Percentiles rank a stretch among this genome's conserved stretches.
These are phyloP conservation scores for Microhierax caerulescens DNA, from an alignment of 2,797 vertebrate genomes.

Conservation along the genomic window DNA sequence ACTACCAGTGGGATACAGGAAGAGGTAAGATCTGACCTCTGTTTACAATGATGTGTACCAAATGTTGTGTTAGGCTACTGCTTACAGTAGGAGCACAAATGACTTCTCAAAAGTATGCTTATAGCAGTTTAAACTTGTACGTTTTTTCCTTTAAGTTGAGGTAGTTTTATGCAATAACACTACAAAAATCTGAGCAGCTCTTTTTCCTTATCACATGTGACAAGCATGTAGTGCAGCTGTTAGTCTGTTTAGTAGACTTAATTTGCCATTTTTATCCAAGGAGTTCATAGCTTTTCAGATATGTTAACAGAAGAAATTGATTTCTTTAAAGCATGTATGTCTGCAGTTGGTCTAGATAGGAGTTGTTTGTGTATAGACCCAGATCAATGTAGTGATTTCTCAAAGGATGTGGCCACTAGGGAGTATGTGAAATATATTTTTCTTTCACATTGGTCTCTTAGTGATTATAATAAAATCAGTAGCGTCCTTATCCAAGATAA, in stretches of 20 bases:
- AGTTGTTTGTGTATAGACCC: background rate
- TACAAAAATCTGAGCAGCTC: background rate
- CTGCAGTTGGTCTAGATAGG: background rate
- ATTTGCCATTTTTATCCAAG: background rate
- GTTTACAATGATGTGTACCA: background rate
- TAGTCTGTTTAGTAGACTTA: background rate
- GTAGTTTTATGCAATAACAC: background rate
- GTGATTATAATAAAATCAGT: background rate
- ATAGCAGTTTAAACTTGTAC: background rate
- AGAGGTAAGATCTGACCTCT: conserved; percentile 82
- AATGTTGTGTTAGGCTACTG: background rate
- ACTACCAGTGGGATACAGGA: conserved; percentile 90
- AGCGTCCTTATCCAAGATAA: background rate
- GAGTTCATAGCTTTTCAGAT: background rate
- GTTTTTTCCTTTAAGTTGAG: background rate
- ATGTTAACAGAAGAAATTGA: background rate
- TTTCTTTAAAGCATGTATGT: background rate
- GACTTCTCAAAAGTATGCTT: background rate
- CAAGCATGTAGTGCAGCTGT: background rate
- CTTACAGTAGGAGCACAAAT: background rate
- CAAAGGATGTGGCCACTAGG: background rate
- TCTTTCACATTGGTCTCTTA: background rate
- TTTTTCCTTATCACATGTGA: background rate
- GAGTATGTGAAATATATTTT: background rate
- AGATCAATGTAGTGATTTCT: background rate